Evolutionary conservation across 2,888 invertebrate species (phyloP), one percentile per base, ranked within the genome.

Genomic region (Diaperis boleti): DNA sequence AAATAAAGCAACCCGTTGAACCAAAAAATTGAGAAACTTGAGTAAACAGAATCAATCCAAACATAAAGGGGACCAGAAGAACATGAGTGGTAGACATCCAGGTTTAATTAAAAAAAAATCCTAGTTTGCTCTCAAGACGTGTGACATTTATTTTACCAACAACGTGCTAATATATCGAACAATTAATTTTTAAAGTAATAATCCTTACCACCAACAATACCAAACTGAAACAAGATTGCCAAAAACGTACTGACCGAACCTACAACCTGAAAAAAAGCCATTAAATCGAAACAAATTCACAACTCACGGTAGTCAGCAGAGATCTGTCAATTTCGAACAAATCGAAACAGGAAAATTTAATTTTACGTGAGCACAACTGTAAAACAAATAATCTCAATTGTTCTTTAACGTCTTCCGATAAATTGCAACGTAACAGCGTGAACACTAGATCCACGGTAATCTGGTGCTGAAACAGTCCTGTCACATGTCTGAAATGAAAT

Each of bases 241-340:
- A 55, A 13, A 55, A 55, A 55, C 3, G 55, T 55, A 10, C 31
- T 44, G 3, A 55, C 15, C 1, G 55, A 31, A 5, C 55, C 44
- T 2, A 20, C 55, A 55, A 55, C 42, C 55, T 55, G 7, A 4
- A 22, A 22, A 6, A 4, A 22, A 4, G 7, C 4, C 7, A 6
- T 6, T 22, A 22, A 22, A 22, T 22, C 22, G 7, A n/a, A n/a
- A n/a, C 7, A 22, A 26, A 3, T 20, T 6, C 3, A 4, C 14
- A 47, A 14, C 37, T 52, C 37, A 57, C 57, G 26, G 57, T 20
- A 20, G 29, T 37, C 15, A 47, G 4, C 17, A 57, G n/a, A 2
- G 57, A 57, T 22, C 57, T 13, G 17, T 47, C 47, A 15, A 57
- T 47, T 8, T 57, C 47, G 47, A 57, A 22, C 39, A 57, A 13